Evolutionary conservation across 1,140 invertebrate species (phyloP).

Genomic region (Dendrolimus punctatus): DNA sequence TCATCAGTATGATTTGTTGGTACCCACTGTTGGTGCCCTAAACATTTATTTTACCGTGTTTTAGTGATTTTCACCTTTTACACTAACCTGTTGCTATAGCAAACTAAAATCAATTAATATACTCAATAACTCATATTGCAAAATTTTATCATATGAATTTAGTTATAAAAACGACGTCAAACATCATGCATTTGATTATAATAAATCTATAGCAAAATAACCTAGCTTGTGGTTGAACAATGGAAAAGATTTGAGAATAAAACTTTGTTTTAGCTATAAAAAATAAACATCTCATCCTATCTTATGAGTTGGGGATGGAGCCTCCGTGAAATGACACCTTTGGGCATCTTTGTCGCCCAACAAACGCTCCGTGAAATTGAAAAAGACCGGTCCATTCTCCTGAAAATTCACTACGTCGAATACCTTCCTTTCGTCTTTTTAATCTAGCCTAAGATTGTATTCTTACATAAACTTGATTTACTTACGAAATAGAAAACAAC

Average conservation of each 20-base stretch:
- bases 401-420: conserved; percentile 25
- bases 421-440: conserved; percentile 24
- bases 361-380: conserved; percentile 68
- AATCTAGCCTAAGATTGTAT: conserved; percentile 10
- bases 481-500: not conserved
- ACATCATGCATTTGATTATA: too few relatives aligned
- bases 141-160: too few relatives aligned
- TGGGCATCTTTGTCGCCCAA: conserved; percentile 58
- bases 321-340: conserved; percentile 60
- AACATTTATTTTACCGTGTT: too few relatives aligned
- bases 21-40: too few relatives aligned
- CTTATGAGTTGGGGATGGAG: conserved; percentile 32
- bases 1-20: too few relatives aligned
- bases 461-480: not conserved
- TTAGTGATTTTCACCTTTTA: too few relatives aligned
- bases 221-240: too few relatives aligned
- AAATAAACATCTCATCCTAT: conserved; percentile 29
- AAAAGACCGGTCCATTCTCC: conserved; percentile 33
- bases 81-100: too few relatives aligned
- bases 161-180: too few relatives aligned
- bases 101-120: too few relatives aligned
- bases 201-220: too few relatives aligned
- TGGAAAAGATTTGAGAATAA: conserved; percentile 9
- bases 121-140: too few relatives aligned
- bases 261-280: conserved; percentile 23